Evolutionary conservation across 2,888 invertebrate genomes (phyloP).

Genomic region (Corbicula japonica): DNA sequence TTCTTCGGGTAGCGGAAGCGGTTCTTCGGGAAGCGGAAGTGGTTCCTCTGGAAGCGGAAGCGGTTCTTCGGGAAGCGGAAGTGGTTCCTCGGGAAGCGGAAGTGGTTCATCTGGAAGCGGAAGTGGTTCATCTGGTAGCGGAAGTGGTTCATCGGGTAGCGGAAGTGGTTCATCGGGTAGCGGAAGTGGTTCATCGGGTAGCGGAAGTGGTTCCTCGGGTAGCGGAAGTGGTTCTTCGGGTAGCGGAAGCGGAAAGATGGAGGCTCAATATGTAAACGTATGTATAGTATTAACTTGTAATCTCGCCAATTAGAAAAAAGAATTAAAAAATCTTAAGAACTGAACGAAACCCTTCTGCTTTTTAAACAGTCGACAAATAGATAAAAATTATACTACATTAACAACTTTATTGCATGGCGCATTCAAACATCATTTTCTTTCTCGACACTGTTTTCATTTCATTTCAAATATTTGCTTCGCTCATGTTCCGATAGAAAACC

Average conservation of each 20-base stretch:
- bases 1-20: neutral
- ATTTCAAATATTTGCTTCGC: too few relatives aligned
- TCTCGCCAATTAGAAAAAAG: too few relatives aligned
- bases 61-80: neutral
- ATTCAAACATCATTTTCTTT: too few relatives aligned
- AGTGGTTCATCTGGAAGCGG: neutral
- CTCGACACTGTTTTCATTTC: too few relatives aligned
- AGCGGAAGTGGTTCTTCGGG: neutral
- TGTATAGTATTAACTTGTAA: too few relatives aligned
- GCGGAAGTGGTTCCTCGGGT: neutral
- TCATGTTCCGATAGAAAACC: too few relatives aligned
- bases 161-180: neutral
- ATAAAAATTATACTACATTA: too few relatives aligned
- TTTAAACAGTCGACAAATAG: too few relatives aligned
- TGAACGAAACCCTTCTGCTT: too few relatives aligned
- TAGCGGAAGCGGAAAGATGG: too few relatives aligned
- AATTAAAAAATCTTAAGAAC: too few relatives aligned
- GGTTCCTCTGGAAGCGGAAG: neutral
- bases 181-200: neutral
- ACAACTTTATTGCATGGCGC: too few relatives aligned
- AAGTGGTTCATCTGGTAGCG: neutral
- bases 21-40: neutral
- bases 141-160: neutral
- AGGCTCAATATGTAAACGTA: slow-evolving; percentile 38
- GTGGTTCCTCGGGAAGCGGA: neutral